A percentile compares a stretch with the other conserved stretches of the same genome.
Evolutionary conservation across 2,888 invertebrate species (phyloP).

Genomic region (Morinoia aosen): DNA sequence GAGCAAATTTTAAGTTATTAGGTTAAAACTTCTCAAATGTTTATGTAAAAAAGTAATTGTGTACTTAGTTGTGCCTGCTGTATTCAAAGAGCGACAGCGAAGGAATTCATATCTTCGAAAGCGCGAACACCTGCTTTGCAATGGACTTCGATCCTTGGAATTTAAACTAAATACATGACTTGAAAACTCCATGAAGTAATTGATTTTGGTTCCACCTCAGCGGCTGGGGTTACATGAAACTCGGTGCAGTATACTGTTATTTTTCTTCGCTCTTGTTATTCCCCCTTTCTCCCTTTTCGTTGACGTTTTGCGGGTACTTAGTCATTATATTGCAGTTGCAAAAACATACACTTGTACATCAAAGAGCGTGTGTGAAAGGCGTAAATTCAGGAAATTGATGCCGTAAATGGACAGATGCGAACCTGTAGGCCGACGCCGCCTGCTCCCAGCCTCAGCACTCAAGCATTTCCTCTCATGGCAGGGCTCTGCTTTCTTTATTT

Average conservation of each 20-base stretch:
- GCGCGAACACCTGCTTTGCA: background rate
- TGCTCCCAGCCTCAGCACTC: conserved; percentile 3
- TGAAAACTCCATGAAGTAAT: background rate
- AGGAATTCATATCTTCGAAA: background rate
- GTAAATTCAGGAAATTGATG: background rate
- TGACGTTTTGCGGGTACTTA: background rate
- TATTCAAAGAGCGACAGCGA: background rate
- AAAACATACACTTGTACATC: background rate
- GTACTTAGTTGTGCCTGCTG: background rate
- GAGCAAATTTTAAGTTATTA: no score
- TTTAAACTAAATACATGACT: background rate
- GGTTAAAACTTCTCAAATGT: background rate
- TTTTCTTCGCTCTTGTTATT: background rate
- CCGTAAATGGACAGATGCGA: background rate
- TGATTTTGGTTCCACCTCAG: background rate
- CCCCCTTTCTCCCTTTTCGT: background rate
- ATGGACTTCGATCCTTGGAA: background rate
- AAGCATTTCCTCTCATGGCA: conserved; percentile 9
- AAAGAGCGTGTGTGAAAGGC: background rate
- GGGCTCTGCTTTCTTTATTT: background rate
- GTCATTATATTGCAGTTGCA: background rate
- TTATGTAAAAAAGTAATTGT: background rate
- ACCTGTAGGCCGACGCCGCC: background rate
- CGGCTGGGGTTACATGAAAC: background rate
- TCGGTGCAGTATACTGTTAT: background rate